Evolutionary conservation across 2,888 invertebrate genomes (phyloP).

Genomic region (Melinaea marsaeus): DNA sequence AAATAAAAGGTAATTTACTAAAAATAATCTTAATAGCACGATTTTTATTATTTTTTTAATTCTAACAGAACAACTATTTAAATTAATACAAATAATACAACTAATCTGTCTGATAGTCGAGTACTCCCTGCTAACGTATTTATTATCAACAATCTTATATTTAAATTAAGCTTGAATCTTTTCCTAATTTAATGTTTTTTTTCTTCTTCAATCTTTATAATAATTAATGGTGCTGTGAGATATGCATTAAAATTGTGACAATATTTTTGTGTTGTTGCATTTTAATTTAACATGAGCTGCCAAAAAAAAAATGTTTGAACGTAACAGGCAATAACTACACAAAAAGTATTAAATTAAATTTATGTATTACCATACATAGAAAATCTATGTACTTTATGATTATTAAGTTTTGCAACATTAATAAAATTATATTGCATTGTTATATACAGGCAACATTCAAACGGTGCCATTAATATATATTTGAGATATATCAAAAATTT

Average conservation of each 20-base stretch:
- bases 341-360: not conserved
- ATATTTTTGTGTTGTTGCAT: not conserved
- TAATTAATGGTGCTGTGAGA: conserved; percentile 3
- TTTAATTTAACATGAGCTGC: not conserved
- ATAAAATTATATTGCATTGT: conserved; percentile 1
- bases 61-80: conserved; percentile 19
- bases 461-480: not conserved
- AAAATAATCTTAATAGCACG: conserved; percentile 27
- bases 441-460: not conserved
- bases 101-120: not conserved
- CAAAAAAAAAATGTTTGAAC: not conserved
- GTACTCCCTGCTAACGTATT: not conserved
- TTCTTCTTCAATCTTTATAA: not conserved
- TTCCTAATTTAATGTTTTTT: not conserved
- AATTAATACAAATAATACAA: conserved; percentile 1
- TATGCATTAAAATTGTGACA: conserved; percentile 8
- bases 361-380: not conserved
- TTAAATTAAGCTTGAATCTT: conserved; percentile 4
- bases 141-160: conserved; percentile 6
- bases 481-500: not conserved
- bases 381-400: not conserved
- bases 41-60: conserved; percentile 13
- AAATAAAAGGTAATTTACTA: conserved; percentile 23
- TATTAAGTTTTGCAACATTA: not conserved
- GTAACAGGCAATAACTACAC: not conserved